phyloP scores from a whole-genome alignment of 2,797 vertebrate genomes.

The Acrossocheilus fasciatus region DNA sequence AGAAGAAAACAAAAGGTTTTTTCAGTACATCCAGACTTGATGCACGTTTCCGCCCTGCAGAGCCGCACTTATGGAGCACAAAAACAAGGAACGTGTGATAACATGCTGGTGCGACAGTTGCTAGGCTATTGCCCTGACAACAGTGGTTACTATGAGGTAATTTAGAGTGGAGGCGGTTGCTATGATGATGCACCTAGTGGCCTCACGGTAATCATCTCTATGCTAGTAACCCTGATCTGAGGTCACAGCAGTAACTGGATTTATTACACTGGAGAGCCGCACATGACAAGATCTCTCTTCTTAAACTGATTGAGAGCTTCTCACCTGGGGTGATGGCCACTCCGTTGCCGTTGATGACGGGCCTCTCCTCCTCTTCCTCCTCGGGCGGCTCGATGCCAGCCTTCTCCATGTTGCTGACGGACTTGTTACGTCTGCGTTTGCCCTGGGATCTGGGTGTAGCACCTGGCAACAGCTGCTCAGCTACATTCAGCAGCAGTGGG shows the following conservation, averaged over 20 bases:
- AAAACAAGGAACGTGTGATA: constrained; percentile 55
- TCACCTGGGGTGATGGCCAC: constrained; percentile 92
- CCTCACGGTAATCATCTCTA: constrained; percentile 22
- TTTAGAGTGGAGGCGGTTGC: constrained; percentile 42
- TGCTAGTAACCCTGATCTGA: constrained; percentile 30
- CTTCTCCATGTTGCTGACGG: constrained; percentile 99
- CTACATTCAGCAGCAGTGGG: constrained; percentile 93
- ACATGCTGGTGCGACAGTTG: constrained; percentile 60
- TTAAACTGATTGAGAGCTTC: constrained; percentile 55
- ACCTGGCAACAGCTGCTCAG: constrained; percentile 94
- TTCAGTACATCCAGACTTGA: background rate
- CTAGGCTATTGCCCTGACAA: constrained; percentile 62
- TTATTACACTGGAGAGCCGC: background rate
- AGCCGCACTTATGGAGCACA: constrained; percentile 11
- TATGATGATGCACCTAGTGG: constrained; percentile 43
- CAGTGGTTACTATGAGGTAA: constrained; percentile 54
- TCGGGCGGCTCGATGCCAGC: constrained; percentile 93
- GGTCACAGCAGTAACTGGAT: constrained; percentile 23
- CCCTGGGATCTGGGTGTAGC: constrained; percentile 94
- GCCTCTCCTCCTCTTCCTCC: constrained; percentile 94
- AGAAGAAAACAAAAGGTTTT: constrained; percentile 7
- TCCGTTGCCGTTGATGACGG: constrained; percentile 92
- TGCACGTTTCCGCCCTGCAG: constrained; percentile 9
- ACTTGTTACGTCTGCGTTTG: constrained; percentile 97
- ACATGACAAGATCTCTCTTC: constrained; percentile 42